These are phyloP conservation scores for Caenorhabditis sp. DNA, from an alignment of 2,888 invertebrate species.

Conservation along the genomic window DNA sequence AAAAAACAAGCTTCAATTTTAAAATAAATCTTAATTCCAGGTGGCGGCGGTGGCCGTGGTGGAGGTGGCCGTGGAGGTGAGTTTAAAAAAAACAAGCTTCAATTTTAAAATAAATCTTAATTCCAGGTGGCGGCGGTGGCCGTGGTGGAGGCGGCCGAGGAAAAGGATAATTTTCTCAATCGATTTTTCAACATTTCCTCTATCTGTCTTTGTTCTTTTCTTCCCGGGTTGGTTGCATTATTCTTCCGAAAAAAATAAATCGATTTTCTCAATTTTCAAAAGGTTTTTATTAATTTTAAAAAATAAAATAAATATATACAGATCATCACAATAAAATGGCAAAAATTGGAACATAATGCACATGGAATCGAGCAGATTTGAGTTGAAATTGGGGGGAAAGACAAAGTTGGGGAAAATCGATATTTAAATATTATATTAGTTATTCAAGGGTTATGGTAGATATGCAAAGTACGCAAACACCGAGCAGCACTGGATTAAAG, in stretches of 20 bases:
- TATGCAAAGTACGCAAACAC: too few relatives aligned
- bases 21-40: slow-evolving; percentile 8
- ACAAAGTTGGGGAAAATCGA: too few relatives aligned
- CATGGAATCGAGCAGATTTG: not conserved
- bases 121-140: slow-evolving; percentile 24
- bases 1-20: not conserved
- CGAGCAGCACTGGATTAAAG: too few relatives aligned
- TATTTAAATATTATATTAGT: too few relatives aligned
- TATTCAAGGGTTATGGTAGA: too few relatives aligned
- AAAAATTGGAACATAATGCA: slow-evolving; percentile 3
- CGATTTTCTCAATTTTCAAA: not conserved
- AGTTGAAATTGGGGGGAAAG: too few relatives aligned
- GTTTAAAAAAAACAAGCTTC: not conserved
- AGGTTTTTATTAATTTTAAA: too few relatives aligned
- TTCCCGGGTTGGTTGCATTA: not conserved
- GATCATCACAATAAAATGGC: not conserved
- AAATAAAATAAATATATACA: too few relatives aligned
- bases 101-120: not conserved
- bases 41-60: slow-evolving; percentile 25
- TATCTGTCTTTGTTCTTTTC: not conserved
- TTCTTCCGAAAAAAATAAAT: not conserved
- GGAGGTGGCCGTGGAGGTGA: slow-evolving; percentile 23
- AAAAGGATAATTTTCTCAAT: slow-evolving; percentile 28
- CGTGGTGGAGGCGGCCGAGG: slow-evolving; percentile 30
- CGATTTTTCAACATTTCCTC: slow-evolving; percentile 19